Conservation (phyloP, 2,888 invertebrate genomes). For the Neoascia interrupta region DNA sequence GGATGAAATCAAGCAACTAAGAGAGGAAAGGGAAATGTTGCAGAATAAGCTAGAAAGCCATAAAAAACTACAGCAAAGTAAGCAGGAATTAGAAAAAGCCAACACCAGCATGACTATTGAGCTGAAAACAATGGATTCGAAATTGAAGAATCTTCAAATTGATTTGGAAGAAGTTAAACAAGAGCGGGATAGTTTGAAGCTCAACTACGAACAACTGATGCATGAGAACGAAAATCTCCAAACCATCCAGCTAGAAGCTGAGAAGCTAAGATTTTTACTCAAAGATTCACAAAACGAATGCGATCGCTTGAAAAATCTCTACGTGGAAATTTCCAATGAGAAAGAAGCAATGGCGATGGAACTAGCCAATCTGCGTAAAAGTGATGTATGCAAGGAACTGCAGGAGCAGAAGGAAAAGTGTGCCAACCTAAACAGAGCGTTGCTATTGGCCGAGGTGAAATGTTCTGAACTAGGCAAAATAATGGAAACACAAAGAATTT, state of each 20-base stretch:
- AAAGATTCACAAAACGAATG: conserved; percentile 82
- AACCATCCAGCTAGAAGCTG: conserved; percentile 78
- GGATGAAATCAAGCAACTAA: conserved; percentile 74
- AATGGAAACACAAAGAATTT: conserved; percentile 81
- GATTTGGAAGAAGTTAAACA: conserved; percentile 78
- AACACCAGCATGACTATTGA: conserved; percentile 78
- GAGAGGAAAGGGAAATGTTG: conserved; percentile 78
- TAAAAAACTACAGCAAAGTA: conserved; percentile 71
- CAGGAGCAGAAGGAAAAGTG: conserved; percentile 82
- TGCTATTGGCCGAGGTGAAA: conserved; percentile 77
- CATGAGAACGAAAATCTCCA: conserved; percentile 74
- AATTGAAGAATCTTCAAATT: conserved; percentile 81
- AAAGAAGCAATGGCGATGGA: conserved; percentile 83
- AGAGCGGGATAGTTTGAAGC: conserved; percentile 74
- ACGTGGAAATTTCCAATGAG: conserved; percentile 82
- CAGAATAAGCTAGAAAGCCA: conserved; percentile 79
- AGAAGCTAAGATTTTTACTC: conserved; percentile 81
- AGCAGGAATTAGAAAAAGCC: conserved; percentile 63
- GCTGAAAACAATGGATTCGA: conserved; percentile 79
- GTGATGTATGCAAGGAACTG: conserved; percentile 80
- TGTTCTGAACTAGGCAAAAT: conserved; percentile 79
- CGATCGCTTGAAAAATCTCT: conserved; percentile 81
- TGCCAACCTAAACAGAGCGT: conserved; percentile 80
- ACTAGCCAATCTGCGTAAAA: conserved; percentile 81
- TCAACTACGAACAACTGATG: conserved; percentile 72